Conservation (phyloP, 1,140 invertebrate species). For the Calephelis nemesis region DNA sequence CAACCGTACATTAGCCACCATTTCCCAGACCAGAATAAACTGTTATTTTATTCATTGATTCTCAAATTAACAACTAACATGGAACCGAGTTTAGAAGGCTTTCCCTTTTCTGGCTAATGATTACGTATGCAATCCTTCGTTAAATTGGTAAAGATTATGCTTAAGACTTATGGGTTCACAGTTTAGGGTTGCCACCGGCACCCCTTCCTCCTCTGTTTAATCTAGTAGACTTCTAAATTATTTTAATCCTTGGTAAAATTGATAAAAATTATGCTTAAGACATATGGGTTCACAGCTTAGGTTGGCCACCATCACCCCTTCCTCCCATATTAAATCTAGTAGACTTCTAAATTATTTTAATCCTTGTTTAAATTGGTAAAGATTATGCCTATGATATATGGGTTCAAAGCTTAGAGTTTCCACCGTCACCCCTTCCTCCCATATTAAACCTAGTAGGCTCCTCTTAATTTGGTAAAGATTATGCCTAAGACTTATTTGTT, state of each 20-base stretch:
- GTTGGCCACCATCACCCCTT: too few relatives aligned
- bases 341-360: neutral
- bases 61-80: conserved; percentile 17
- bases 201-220: too few relatives aligned
- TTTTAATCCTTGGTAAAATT: neutral
- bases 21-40: conserved; percentile 15
- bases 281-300: neutral
- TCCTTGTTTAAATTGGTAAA: conserved; percentile 8
- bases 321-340: too few relatives aligned
- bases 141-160: conserved; percentile 17
- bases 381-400: neutral
- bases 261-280: conserved; percentile 9
- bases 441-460: too few relatives aligned
- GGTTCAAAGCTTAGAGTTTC: too few relatives aligned
- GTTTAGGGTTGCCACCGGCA: too few relatives aligned
- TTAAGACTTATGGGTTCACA: neutral
- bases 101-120: conserved; percentile 18
- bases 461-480: too few relatives aligned
- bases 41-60: conserved; percentile 19
- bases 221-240: too few relatives aligned
- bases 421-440: too few relatives aligned
- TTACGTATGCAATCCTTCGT: conserved; percentile 13
- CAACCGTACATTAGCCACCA: neutral
- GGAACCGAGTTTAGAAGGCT: conserved; percentile 3
- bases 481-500: neutral